These are phyloP conservation scores for Cherax quadricarinatus DNA, from an alignment of 1,140 invertebrate species.

Conservation along the genomic window DNA sequence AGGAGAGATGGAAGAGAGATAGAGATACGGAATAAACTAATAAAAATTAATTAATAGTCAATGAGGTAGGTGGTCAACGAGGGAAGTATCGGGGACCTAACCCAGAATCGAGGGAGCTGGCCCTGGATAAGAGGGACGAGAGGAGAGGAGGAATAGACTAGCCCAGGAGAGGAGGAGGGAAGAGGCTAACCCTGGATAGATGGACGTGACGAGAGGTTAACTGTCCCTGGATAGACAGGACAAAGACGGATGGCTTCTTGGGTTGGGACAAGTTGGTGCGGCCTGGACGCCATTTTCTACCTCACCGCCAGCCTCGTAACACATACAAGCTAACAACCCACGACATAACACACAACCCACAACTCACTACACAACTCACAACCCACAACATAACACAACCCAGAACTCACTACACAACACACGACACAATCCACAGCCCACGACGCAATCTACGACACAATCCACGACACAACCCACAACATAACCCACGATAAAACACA, in stretches of 20 bases:
- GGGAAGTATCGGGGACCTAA: too few relatives aligned
- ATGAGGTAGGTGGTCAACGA: too few relatives aligned
- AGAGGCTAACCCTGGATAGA: not conserved
- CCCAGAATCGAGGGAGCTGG: too few relatives aligned
- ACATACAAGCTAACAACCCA: too few relatives aligned
- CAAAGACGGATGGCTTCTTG: conserved; percentile 13
- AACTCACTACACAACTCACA: not conserved
- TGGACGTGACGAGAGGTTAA: not conserved
- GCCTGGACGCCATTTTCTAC: conserved; percentile 25
- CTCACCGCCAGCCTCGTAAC: not conserved
- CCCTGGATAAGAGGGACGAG: too few relatives aligned
- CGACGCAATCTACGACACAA: too few relatives aligned
- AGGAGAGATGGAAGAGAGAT: too few relatives aligned
- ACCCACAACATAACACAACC: not conserved
- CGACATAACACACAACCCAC: not conserved
- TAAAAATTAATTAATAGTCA: too few relatives aligned
- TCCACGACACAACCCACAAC: too few relatives aligned
- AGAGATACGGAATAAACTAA: too few relatives aligned
- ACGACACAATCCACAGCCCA: not conserved
- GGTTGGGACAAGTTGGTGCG: conserved; percentile 22
- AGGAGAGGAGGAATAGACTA: not conserved
- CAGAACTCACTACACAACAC: not conserved
- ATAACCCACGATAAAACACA: too few relatives aligned
- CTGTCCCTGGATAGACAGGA: not conserved
- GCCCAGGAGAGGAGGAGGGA: not conserved